Percentiles rank a stretch among this genome's conserved stretches.
Conservation (phyloP, 2,113 vertebrate species). For the Varanus komodoensis region DNA sequence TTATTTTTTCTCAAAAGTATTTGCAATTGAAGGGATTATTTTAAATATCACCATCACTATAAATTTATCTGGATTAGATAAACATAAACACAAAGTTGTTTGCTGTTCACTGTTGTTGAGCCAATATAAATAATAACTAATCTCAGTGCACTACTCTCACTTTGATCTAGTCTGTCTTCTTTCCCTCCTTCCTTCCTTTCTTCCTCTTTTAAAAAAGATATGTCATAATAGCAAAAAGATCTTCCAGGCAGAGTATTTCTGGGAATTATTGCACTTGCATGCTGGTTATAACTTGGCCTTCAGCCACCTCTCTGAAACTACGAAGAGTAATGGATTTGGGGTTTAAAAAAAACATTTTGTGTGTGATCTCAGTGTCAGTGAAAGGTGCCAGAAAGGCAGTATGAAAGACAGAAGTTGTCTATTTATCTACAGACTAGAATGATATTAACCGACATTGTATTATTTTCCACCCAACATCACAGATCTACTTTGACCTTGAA, state of each 20-base stretch:
- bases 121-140: slow-evolving; percentile 20
- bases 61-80: slow-evolving; percentile 27
- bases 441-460: background rate
- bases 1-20: slow-evolving; percentile 9
- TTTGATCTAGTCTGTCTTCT: slow-evolving; percentile 31
- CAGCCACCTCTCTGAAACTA: slow-evolving; percentile 18
- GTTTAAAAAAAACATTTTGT: slow-evolving; percentile 37
- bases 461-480: background rate
- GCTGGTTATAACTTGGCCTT: slow-evolving; percentile 48
- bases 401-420: background rate
- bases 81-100: slow-evolving; percentile 33
- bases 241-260: slow-evolving; percentile 64
- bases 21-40: slow-evolving; percentile 35
- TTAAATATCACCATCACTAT: slow-evolving; percentile 23
- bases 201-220: slow-evolving; percentile 24
- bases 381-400: slow-evolving; percentile 5
- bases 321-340: background rate
- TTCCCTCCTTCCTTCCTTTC: background rate
- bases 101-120: background rate
- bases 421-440: background rate
- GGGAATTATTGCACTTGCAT: slow-evolving; percentile 56
- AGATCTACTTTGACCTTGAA: slow-evolving; percentile 15
- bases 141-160: slow-evolving; percentile 11
- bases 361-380: slow-evolving; percentile 3
- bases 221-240: slow-evolving; percentile 39